Percentiles rank a stretch among this genome's conserved stretches.
phyloP scores from a whole-genome alignment of 2,113 vertebrate genomes.

The Panthera tigris region DNA sequence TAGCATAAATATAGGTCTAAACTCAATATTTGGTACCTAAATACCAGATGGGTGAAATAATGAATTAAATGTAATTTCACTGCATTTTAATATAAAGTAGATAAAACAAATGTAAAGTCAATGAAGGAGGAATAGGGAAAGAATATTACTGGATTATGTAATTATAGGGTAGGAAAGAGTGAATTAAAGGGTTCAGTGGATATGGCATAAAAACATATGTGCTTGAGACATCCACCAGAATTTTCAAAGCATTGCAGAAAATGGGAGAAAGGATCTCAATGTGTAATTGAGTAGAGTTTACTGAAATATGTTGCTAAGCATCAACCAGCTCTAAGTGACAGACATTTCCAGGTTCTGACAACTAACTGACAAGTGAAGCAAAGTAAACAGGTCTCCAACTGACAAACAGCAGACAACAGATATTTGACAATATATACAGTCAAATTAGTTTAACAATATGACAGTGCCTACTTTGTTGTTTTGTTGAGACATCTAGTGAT shows the following conservation, averaged over 20 bases:
- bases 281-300: not conserved
- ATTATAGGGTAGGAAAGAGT: not conserved
- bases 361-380: not conserved
- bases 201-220: not conserved
- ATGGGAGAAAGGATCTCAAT: not conserved
- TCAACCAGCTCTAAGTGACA: not conserved
- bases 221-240: not conserved
- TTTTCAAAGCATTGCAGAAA: not conserved
- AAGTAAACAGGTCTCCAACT: not conserved
- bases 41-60: not conserved
- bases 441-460: not conserved
- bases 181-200: not conserved
- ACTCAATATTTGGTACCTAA: not conserved
- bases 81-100: not conserved
- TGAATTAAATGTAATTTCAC: not conserved
- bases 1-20: not conserved
- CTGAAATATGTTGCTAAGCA: slow-evolving; percentile 24
- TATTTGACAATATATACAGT: not conserved
- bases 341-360: not conserved
- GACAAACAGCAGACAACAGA: not conserved
- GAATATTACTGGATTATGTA: not conserved
- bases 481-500: not conserved
- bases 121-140: not conserved
- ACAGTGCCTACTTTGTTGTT: not conserved
- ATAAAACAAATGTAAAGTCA: not conserved